phyloP scores from a whole-genome alignment of 1,140 invertebrate species.

The Stegodyphus mimosarum region DNA sequence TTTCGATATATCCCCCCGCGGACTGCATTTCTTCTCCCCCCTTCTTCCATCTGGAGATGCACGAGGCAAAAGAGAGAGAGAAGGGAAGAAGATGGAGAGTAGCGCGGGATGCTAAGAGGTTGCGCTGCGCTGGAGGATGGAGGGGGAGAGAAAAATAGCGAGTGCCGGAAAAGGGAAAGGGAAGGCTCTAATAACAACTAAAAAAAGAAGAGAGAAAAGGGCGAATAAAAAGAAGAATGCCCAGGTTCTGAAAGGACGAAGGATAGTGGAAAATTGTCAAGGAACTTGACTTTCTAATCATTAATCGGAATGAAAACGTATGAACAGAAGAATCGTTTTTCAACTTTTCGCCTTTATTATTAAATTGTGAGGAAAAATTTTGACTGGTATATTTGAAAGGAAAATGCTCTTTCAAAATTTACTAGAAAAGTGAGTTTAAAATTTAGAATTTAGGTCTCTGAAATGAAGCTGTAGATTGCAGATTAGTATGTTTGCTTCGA shows the following conservation, averaged over 20 bases:
- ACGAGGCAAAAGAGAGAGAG: background rate
- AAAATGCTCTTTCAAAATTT: background rate
- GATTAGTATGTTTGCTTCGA: too few relatives aligned
- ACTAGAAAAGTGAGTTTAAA: background rate
- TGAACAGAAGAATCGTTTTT: too few relatives aligned
- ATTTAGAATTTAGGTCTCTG: too few relatives aligned
- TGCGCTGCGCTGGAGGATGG: background rate
- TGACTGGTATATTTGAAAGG: slow-evolving; percentile 5
- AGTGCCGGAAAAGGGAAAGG: background rate
- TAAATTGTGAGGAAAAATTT: too few relatives aligned
- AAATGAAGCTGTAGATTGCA: too few relatives aligned
- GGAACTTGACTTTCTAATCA: slow-evolving; percentile 47
- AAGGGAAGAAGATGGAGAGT: slow-evolving; percentile 23
- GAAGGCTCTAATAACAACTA: too few relatives aligned
- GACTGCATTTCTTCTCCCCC: background rate
- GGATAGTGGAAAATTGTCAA: slow-evolving; percentile 31
- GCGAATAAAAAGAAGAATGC: background rate
- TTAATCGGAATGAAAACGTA: slow-evolving; percentile 41
- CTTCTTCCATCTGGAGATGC: background rate
- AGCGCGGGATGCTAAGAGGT: slow-evolving; percentile 44
- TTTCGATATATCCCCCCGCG: slow-evolving; percentile 33
- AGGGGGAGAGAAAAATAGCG: background rate
- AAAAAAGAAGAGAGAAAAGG: too few relatives aligned
- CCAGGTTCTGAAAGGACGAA: background rate
- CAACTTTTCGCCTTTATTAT: too few relatives aligned